These are phyloP conservation scores for Drosophila funebris DNA, from an alignment of 1,140 invertebrate genomes.

Conservation along the genomic window DNA sequence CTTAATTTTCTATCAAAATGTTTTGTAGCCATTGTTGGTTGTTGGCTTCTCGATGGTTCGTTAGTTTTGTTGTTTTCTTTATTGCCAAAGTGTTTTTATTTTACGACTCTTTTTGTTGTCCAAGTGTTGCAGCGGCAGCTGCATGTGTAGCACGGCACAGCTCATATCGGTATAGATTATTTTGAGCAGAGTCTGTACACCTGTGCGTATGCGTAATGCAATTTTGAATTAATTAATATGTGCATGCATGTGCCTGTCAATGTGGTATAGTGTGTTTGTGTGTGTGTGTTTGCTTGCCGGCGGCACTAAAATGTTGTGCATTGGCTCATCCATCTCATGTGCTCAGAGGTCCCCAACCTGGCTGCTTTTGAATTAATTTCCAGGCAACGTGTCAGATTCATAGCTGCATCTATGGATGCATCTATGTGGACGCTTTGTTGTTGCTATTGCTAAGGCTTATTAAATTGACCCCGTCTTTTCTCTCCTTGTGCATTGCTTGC, in stretches of 20 bases:
- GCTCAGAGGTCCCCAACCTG: conserved; percentile 15
- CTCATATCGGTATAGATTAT: conserved; percentile 26
- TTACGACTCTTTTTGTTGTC: conserved; percentile 68
- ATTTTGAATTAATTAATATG: conserved; percentile 80
- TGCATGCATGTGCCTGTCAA: conserved; percentile 11
- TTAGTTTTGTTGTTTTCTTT: conserved; percentile 58
- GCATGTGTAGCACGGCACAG: background rate
- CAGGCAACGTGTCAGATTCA: conserved; percentile 70
- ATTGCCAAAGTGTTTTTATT: conserved; percentile 67
- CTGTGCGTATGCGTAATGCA: conserved; percentile 80
- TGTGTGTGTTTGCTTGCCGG: conserved; percentile 30
- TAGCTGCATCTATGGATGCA: conserved; percentile 15
- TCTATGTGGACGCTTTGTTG: background rate
- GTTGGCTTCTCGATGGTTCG: background rate
- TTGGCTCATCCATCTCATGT: conserved; percentile 39
- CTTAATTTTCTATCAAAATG: conserved; percentile 59
- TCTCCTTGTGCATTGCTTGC: background rate
- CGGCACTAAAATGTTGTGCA: conserved; percentile 33
- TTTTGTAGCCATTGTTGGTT: conserved; percentile 15
- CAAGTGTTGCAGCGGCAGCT: conserved; percentile 35
- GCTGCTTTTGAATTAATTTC: conserved; percentile 75
- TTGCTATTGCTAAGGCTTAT: conserved; percentile 42
- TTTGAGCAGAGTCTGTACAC: conserved; percentile 48
- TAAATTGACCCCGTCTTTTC: background rate
- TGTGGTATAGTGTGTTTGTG: background rate